Evolutionary conservation across 2,797 vertebrate genomes (phyloP), one percentile per base, ranked within the genome.

Genomic region (Labroides dimidiatus): DNA sequence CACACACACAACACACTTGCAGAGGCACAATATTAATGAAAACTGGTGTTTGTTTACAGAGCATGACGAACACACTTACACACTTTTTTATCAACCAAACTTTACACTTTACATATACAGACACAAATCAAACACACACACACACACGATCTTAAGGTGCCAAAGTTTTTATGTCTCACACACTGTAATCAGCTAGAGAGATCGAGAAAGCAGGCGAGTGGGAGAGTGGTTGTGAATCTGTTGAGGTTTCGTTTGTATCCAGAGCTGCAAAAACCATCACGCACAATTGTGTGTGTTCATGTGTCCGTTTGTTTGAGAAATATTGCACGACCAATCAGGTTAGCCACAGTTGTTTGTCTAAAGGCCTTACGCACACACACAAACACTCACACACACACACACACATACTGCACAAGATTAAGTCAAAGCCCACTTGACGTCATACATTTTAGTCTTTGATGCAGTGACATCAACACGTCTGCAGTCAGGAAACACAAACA

Each of bases 71-170:
- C 16, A 19, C 9, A 64, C 42, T 45, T 57, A 55, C 39, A 72
- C 50, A 30, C 47, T 9, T 36, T 37, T 23, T 57, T 44, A 44
- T 60, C 27, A 73, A 36, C 15, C 49, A 54, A 54, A 61, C n/a
- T 11, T 57, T 50, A 61, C 44, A 58, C 65, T 54, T 61, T 64
- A 53, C 15, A 19, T 19, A 51, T 62, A 61, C 70, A 63, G 50
- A 72, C 4, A 41, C 66, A 33, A 4, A n/a, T n/a, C 10, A 59
- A 15, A 45, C n/a, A 45, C 44, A 45, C 44, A 45, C 44, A 45
- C 44, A 20, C 10, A 20, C 44, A 45, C 9, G 53, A 56, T 10
- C 21, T 23, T 17, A 3, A 17, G 43, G 21, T 42, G 14, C 23
- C 6, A 44, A 62, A 57, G 57, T 66, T 69, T 64, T 53, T 48